Percentiles rank a stretch among this genome's conserved stretches.
Evolutionary conservation across 2,113 vertebrate species (phyloP).

Genomic region (Phodopus roborovskii): DNA sequence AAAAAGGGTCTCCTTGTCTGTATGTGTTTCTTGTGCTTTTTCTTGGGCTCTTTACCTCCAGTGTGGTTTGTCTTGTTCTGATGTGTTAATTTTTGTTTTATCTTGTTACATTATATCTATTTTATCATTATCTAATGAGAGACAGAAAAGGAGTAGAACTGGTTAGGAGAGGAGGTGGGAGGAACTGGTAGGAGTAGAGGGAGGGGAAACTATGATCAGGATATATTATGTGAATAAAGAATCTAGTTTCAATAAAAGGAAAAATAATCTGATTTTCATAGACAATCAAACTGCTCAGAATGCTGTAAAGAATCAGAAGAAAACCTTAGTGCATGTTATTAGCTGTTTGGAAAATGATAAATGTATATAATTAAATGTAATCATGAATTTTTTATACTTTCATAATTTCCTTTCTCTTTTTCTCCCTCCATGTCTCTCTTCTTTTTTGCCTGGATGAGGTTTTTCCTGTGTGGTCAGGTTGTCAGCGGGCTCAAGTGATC

Average conservation of each 20-base stretch:
- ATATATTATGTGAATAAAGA: background rate
- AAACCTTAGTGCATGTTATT: background rate
- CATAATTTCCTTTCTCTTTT: background rate
- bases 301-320: background rate
- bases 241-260: background rate
- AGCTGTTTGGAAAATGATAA: slow-evolving; percentile 26
- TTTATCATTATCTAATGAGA: background rate
- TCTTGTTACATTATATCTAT: background rate
- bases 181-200: background rate
- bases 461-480: background rate
- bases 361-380: background rate
- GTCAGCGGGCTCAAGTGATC: background rate
- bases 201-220: background rate
- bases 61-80: background rate
- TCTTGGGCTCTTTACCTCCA: background rate
- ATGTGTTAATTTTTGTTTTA: background rate
- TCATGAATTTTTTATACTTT: slow-evolving; percentile 7
- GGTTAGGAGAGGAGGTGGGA: no score
- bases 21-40: background rate
- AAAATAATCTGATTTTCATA: background rate
- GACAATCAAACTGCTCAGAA: slow-evolving; percentile 31
- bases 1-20: background rate
- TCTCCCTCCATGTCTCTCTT: background rate
- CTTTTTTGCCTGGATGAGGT: background rate
- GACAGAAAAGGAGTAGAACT: background rate